Evolutionary conservation across 1,140 invertebrate species (phyloP), one percentile per base, ranked within the genome.

Genomic region (Heliconius hewitsoni): DNA sequence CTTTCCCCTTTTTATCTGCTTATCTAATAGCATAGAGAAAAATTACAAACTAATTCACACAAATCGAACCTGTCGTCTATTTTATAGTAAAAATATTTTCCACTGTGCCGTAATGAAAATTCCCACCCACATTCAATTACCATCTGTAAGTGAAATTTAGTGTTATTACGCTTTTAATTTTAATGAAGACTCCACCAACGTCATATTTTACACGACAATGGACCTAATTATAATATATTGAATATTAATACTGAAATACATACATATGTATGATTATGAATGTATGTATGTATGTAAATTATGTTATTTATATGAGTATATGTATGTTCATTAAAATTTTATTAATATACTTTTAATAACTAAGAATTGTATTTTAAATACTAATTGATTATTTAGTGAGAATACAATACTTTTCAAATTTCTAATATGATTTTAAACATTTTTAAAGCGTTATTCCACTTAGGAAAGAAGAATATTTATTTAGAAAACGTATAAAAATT

Each of bases 121-220:
- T 13, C 23, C 60, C 60, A 27, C 60, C 60, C 4, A 11, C 60
- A 66, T 66, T 66, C 60, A 66, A 66, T 66, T 66, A 66, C 9
- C 60, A 66, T 27, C n/a, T 66, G 60, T 66, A 66, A 66, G 23
- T 66, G 60, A n/a, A 66, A 66, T 66, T 66, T 66, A 66, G 60
- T 66, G 23, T 66, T 66, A 66, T 66, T 66, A 66, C 60, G 60
- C 60, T 66, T 66, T 66, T 66, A 66, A 66, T 66, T 66, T 66
- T 66, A 66, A 66, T 66, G 60, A 66, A 66, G 60, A 66, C 60
- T 66, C 23, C 9, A 66, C 60, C 8, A 46, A 66, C 60, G 60
- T 66, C 60, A 66, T 66, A 66, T 66, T 66, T 66, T 27, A 66
- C 60, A 66, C 60, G 60, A 66, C 60, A 66, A 66, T 66, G 60